A percentile compares a stretch with the other conserved stretches of the same genome.
Evolutionary conservation across 2,888 invertebrate species (phyloP).

Genomic region (Acanthacorydalis orientalis): DNA sequence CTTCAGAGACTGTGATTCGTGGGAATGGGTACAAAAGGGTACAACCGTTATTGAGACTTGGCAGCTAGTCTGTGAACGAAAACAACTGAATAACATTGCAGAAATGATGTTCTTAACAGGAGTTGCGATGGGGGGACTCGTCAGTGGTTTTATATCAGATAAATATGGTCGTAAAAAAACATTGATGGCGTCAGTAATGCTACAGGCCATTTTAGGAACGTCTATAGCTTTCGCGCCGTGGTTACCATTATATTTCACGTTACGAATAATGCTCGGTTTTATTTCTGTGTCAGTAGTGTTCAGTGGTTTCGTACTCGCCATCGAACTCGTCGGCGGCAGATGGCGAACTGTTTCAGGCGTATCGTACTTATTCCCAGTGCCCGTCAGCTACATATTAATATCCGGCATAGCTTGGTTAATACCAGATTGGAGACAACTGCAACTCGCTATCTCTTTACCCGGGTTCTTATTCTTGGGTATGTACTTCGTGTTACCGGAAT

Average conservation of each 20-base stretch:
- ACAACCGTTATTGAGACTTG: conserved; percentile 63
- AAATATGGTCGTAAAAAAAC: conserved; percentile 62
- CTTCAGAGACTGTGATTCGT: conserved; percentile 21
- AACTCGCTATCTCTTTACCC: conserved; percentile 55
- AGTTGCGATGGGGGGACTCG: conserved; percentile 59
- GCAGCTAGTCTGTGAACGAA: conserved; percentile 56
- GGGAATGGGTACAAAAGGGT: conserved; percentile 4
- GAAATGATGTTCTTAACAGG: conserved; percentile 65
- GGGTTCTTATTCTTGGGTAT: conserved; percentile 43
- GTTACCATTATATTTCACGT: conserved; percentile 49
- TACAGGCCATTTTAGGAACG: conserved; percentile 48
- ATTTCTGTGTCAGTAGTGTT: conserved; percentile 71
- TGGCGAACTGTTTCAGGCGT: conserved; percentile 69
- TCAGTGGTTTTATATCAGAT: conserved; percentile 66
- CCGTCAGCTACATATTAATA: conserved; percentile 56
- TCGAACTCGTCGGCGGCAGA: conserved; percentile 61
- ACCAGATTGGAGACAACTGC: conserved; percentile 55
- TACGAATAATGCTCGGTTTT: conserved; percentile 54
- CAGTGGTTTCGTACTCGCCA: conserved; percentile 61
- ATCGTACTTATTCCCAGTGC: conserved; percentile 63
- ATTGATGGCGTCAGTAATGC: conserved; percentile 48
- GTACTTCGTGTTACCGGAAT: conserved; percentile 54
- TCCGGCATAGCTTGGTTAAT: conserved; percentile 52
- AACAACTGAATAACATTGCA: conserved; percentile 48
- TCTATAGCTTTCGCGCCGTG: conserved; percentile 53